phyloP scores from a whole-genome alignment of 1,140 invertebrate genomes.

The Tenebrio molitor region DNA sequence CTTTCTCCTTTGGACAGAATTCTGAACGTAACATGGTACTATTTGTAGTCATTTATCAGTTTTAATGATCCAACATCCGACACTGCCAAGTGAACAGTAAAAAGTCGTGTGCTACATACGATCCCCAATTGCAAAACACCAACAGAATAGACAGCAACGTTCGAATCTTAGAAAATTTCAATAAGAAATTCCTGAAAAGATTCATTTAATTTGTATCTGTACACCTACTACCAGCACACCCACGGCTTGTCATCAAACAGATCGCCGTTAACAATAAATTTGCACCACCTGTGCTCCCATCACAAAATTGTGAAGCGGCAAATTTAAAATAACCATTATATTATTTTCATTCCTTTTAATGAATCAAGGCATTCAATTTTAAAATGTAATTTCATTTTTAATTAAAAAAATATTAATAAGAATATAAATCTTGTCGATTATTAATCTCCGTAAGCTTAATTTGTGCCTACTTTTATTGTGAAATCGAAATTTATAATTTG shows the following conservation, averaged over 20 bases:
- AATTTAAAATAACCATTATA: constrained; percentile 20
- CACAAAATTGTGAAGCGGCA: constrained; percentile 7
- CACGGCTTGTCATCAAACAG: neutral
- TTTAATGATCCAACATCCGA: too few relatives aligned
- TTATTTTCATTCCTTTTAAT: constrained; percentile 26
- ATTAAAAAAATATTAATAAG: constrained; percentile 39
- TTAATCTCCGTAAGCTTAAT: neutral
- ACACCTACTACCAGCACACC: neutral
- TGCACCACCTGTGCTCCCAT: constrained; percentile 10
- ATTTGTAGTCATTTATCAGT: too few relatives aligned
- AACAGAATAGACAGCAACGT: too few relatives aligned
- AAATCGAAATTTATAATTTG: too few relatives aligned
- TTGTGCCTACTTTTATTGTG: neutral
- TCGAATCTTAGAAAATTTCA: too few relatives aligned
- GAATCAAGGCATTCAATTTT: constrained; percentile 30
- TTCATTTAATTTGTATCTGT: neutral
- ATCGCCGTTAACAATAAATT: constrained; percentile 10
- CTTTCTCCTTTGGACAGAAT: too few relatives aligned
- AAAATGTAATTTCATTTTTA: constrained; percentile 34
- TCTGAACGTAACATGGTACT: too few relatives aligned
- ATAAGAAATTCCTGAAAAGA: too few relatives aligned
- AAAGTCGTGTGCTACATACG: too few relatives aligned
- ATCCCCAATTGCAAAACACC: too few relatives aligned
- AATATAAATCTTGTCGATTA: constrained; percentile 20
- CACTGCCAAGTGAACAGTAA: too few relatives aligned